These are phyloP conservation scores for Nephotettix cincticeps DNA, from an alignment of 1,140 invertebrate genomes.

Conservation along the genomic window DNA sequence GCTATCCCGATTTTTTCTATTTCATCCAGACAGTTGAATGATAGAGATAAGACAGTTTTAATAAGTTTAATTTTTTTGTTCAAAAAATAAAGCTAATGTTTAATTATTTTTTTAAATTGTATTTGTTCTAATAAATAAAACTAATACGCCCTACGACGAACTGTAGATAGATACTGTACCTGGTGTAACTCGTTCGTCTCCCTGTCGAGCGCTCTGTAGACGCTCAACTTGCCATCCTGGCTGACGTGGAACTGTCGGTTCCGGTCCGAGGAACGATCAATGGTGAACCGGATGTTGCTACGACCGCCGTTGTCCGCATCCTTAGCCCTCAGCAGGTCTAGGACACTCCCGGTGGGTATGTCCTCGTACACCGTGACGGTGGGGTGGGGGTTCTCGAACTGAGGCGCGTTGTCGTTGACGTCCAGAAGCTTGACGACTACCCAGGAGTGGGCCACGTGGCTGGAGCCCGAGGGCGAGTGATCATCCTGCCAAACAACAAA, in stretches of 20 bases:
- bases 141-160: no score
- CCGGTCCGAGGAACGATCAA: constrained; percentile 85
- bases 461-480: neutral
- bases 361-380: constrained; percentile 89
- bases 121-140: no score
- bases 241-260: constrained; percentile 89
- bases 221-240: constrained; percentile 88
- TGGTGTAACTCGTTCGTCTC: constrained; percentile 89
- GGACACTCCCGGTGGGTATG: constrained; percentile 79
- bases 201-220: constrained; percentile 81
- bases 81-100: no score
- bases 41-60: no score
- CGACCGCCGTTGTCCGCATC: constrained; percentile 92
- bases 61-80: no score
- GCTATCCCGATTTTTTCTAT: no score
- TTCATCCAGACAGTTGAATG: no score
- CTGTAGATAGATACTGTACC: constrained; percentile 45
- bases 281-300: constrained; percentile 86
- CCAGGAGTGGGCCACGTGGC: constrained; percentile 92
- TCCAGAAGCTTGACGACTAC: constrained; percentile 88
- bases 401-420: constrained; percentile 93
- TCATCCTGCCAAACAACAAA: constrained; percentile 75
- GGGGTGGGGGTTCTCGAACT: constrained; percentile 89
- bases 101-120: no score
- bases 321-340: constrained; percentile 89